phyloP scores from a whole-genome alignment of 23 tunicate species.

The Ciona savignyi region DNA sequence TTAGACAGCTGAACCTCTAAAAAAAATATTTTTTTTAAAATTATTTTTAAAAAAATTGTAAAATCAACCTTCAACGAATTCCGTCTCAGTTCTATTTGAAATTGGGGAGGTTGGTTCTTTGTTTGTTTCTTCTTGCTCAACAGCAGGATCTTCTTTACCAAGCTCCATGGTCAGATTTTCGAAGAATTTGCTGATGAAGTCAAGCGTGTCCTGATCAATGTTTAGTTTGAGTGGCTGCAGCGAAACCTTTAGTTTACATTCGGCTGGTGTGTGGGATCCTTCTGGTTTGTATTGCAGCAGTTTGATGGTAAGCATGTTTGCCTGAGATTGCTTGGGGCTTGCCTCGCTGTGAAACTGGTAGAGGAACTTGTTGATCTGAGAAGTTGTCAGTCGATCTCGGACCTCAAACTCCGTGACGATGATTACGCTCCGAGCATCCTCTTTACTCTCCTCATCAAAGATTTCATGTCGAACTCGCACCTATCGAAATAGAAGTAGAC shows the following conservation, averaged over 20 bases:
- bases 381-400: conserved; percentile 65
- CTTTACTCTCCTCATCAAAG: conserved; percentile 28
- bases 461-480: conserved; percentile 47
- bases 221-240: conserved; percentile 81
- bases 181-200: conserved; percentile 58
- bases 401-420: conserved; percentile 70
- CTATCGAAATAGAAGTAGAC: conserved; percentile 1
- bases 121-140: too few relatives aligned
- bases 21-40: background rate
- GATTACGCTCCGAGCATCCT: conserved; percentile 37
- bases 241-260: conserved; percentile 55
- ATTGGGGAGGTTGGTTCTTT: too few relatives aligned
- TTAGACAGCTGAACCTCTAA: background rate
- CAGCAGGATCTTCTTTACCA: too few relatives aligned
- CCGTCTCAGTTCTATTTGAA: too few relatives aligned
- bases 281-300: conserved; percentile 34
- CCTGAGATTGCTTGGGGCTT: conserved; percentile 66
- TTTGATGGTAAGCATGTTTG: conserved; percentile 61
- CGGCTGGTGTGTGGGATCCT: conserved; percentile 15
- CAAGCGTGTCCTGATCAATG: conserved; percentile 83
- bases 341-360: conserved; percentile 72
- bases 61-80: too few relatives aligned
- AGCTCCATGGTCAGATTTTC: too few relatives aligned
- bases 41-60: too few relatives aligned
- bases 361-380: conserved; percentile 90